Evolutionary conservation across 1,140 invertebrate species (phyloP).

Genomic region (Venturia canescens): DNA sequence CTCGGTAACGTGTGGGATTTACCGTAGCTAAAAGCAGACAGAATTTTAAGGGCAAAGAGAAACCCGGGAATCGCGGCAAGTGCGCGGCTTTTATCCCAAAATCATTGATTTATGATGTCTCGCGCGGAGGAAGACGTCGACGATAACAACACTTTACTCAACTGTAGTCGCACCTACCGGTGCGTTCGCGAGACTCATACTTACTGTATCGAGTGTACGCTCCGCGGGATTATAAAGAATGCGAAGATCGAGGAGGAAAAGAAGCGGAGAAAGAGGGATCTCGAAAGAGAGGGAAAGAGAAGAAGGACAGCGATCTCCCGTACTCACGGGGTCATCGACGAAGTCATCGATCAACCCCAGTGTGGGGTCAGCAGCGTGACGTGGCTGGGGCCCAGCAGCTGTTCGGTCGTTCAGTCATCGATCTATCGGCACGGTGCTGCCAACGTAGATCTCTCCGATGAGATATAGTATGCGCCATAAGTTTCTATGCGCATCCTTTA

Average conservation of each 20-base stretch:
- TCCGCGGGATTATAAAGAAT: conserved; percentile 57
- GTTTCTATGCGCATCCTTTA: not conserved
- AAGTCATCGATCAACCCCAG: conserved; percentile 71
- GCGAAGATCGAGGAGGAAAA: conserved; percentile 53
- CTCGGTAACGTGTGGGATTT: conserved; percentile 11
- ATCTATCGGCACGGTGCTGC: conserved; percentile 65
- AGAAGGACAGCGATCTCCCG: conserved; percentile 45
- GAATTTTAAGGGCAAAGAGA: not conserved
- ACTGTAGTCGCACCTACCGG: not conserved
- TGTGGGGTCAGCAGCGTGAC: conserved; percentile 62
- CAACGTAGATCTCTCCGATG: conserved; percentile 64
- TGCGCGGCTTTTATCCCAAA: conserved; percentile 28
- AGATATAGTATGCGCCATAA: conserved; percentile 60
- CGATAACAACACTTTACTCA: not conserved
- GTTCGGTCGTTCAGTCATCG: conserved; percentile 70
- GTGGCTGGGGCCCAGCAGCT: conserved; percentile 65
- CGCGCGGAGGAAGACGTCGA: not conserved
- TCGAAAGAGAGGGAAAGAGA: conserved; percentile 1
- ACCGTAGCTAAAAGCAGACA: not conserved
- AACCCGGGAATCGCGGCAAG: conserved; percentile 20
- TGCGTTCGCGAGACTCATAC: not conserved
- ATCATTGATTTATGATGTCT: conserved; percentile 12
- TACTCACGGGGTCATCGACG: conserved; percentile 66
- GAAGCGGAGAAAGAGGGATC: conserved; percentile 53
- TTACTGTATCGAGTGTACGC: not conserved